Conservation (phyloP, 2,888 invertebrate genomes). For the Leucophenga montana region DNA sequence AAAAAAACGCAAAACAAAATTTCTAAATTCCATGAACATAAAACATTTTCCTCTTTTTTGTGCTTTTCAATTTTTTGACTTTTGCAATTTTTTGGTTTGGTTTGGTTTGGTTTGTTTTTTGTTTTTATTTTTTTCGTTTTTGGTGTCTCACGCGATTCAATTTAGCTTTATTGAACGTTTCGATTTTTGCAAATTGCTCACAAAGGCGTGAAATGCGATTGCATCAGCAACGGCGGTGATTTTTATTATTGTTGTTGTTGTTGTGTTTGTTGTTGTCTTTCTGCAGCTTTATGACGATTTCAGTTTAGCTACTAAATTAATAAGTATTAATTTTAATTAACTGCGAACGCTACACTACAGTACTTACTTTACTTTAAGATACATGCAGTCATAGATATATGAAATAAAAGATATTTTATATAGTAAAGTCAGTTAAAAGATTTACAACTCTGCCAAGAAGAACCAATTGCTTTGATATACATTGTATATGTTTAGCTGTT, state of each 20-base stretch:
- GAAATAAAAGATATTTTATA: no score
- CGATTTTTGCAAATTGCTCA: constrained; percentile 20
- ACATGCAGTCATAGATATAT: no score
- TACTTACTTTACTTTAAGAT: no score
- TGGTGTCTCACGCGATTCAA: constrained; percentile 13
- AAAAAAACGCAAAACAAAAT: not conserved
- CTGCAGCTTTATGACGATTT: no score
- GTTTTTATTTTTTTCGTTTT: constrained; percentile 7
- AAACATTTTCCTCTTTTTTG: not conserved
- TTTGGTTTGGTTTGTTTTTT: constrained; percentile 2
- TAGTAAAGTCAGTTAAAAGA: no score
- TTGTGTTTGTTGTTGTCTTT: not conserved
- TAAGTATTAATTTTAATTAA: constrained; percentile 9
- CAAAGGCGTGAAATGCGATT: constrained; percentile 18
- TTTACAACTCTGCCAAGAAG: no score
- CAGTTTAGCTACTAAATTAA: no score
- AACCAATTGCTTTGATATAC: no score
- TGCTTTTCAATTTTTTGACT: constrained; percentile 3
- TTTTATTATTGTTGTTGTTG: not conserved
- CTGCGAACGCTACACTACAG: constrained; percentile 2
- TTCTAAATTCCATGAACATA: not conserved
- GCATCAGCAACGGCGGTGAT: constrained; percentile 13
- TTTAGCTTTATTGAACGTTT: constrained; percentile 8
- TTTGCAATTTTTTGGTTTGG: not conserved
- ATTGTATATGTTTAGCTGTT: no score